Percentiles rank a stretch among this genome's conserved stretches.
Evolutionary conservation across 2,797 vertebrate species (phyloP).

Genomic region (Sternotherus odoratus): DNA sequence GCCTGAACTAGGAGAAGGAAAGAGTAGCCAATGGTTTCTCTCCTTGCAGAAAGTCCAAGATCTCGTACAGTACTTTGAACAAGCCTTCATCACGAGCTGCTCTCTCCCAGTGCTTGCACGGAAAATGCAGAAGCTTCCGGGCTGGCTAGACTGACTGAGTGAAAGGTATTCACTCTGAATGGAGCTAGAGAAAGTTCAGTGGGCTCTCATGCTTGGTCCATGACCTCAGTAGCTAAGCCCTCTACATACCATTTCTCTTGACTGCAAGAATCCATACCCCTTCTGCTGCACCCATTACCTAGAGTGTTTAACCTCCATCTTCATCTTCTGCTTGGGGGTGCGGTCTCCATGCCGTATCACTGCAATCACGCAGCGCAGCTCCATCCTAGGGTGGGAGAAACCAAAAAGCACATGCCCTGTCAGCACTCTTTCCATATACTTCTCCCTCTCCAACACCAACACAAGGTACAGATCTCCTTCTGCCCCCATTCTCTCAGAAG

Average conservation of each 20-base stretch:
- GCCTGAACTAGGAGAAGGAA: background rate
- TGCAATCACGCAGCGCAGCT: conserved; percentile 97
- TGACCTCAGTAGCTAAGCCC: background rate
- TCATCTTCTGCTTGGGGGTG: conserved; percentile 99
- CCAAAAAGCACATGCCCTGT: background rate
- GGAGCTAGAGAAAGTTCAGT: background rate
- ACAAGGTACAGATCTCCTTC: background rate
- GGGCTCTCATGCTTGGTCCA: background rate
- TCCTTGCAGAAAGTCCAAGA: background rate
- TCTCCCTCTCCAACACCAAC: background rate
- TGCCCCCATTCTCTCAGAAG: background rate
- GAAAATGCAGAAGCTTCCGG: background rate
- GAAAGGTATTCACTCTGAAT: background rate
- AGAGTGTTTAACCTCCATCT: conserved; percentile 98
- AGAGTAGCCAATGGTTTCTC: background rate
- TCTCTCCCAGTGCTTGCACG: background rate
- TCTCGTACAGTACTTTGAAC: background rate
- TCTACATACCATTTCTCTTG: background rate
- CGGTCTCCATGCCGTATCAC: conserved; percentile 96
- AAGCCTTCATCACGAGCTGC: background rate
- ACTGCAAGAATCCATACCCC: background rate
- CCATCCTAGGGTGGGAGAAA: conserved; percentile 88
- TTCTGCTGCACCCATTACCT: conserved; percentile 80
- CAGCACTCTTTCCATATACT: no score
- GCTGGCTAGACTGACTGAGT: background rate